These are phyloP conservation scores for Daboia siamensis DNA, from an alignment of 2,113 vertebrate genomes.

Conservation along the genomic window DNA sequence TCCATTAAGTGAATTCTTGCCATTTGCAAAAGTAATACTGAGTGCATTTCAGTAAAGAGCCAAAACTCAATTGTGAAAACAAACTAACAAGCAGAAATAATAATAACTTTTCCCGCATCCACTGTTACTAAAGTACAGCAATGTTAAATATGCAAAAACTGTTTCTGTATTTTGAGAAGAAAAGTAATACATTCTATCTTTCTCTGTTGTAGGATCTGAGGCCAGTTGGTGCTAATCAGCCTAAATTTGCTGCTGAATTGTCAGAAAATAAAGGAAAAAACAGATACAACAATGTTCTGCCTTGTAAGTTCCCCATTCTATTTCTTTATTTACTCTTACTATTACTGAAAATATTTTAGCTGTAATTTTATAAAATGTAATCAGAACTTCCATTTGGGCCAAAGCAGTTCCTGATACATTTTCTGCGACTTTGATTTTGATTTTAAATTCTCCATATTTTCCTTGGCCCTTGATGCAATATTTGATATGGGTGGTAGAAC, in stretches of 20 bases:
- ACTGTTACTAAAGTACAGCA: background rate
- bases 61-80: background rate
- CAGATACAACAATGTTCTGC: constrained; percentile 93
- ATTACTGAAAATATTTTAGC: background rate
- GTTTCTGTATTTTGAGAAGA: background rate
- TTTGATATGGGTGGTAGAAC: background rate
- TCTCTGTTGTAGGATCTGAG: constrained; percentile 80
- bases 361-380: background rate
- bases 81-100: background rate
- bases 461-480: background rate
- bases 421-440: background rate
- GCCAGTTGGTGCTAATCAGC: constrained; percentile 78
- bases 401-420: background rate
- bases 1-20: background rate
- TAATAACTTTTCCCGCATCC: background rate
- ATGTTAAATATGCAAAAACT: background rate
- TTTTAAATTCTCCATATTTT: background rate
- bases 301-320: constrained; percentile 77
- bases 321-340: background rate
- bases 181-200: background rate
- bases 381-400: background rate
- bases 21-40: background rate
- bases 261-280: constrained; percentile 92
- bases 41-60: background rate
- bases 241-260: constrained; percentile 76